Evolutionary conservation across 2,113 vertebrate genomes (phyloP), one percentile per base, ranked within the genome.

Genomic region (Oreochromis spilurus): DNA sequence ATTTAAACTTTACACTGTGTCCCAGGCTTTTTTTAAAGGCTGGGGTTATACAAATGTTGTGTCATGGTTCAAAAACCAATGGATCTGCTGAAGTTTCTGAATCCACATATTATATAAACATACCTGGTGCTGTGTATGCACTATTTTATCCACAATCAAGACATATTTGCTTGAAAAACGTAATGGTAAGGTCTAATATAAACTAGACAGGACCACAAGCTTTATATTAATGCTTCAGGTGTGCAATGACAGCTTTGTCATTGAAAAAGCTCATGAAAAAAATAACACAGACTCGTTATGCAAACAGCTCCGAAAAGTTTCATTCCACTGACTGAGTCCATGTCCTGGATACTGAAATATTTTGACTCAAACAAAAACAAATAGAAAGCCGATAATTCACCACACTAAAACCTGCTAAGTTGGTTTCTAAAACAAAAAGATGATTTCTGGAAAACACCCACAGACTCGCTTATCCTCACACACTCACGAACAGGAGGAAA

Each of bases 361-460:
- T 45, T 77, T n/a, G 72, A 31, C 10, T 52, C 17, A 52, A 9
- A 77, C 72, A 77, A 77, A 77, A 77, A 19, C 36, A 40, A 36
- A 57, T 4, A 24, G 13, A 40, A 55, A 70, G 7, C 19, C 0
- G n/a, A 7, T 21, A 38, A 16, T 4, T 17, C 34, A 57, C 77
- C 2, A 31, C 21, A 26, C 5, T 34, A 29, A 77, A 77, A 31
- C 12, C 16, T 52, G 4, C 43, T 19, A 62, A 54, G 10, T 9
- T 81, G 84, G 52, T 67, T 83, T 82, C 45, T 29, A 85, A 67
- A 83, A 53, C 29, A 58, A 65, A 82, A 48, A 13, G 2, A 55
- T 79, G 0, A n/a, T 14, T 55, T 50, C 29, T 48, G n/a, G 2
- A 24, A 90, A 81, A 78, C 70, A 54, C 16, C 21, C n/a, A 12